These are phyloP conservation scores for Acrocyrtus sp. DNA, from an alignment of 2,888 invertebrate species.

Conservation along the genomic window DNA sequence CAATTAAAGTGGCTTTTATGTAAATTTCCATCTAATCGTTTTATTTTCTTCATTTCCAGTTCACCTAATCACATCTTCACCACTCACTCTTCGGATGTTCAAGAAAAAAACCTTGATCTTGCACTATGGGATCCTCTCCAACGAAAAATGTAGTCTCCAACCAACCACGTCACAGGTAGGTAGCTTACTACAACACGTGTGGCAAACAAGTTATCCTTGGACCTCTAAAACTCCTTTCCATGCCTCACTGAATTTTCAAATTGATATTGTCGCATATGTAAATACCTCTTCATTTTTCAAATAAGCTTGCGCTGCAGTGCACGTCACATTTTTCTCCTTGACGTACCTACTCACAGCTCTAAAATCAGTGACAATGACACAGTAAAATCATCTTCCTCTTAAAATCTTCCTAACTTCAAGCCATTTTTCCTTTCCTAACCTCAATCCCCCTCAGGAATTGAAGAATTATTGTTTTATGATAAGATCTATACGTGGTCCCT, in stretches of 20 bases:
- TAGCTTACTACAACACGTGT: background rate
- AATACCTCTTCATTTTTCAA: background rate
- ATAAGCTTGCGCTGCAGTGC: background rate
- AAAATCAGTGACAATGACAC: background rate
- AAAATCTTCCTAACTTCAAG: background rate
- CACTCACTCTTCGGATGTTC: no score
- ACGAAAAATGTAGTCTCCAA: background rate
- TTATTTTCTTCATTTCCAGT: no score
- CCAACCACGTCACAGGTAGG: background rate
- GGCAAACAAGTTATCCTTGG: slow-evolving; percentile 30
- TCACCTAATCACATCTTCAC: no score
- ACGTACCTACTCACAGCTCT: background rate
- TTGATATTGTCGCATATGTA: background rate
- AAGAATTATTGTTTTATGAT: no score
- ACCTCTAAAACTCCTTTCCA: slow-evolving; percentile 14
- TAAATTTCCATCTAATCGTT: no score
- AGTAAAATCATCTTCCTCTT: background rate
- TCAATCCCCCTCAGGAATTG: background rate
- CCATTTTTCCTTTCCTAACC: background rate
- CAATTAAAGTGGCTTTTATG: no score
- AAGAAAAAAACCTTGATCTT: slow-evolving; percentile 14
- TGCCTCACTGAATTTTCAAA: background rate
- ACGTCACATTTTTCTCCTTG: background rate
- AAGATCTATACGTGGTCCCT: slow-evolving; percentile 2
- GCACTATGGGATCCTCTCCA: background rate